These are phyloP conservation scores for Apodemus agrarius DNA, from an alignment of 2,797 vertebrate genomes.

Conservation along the genomic window DNA sequence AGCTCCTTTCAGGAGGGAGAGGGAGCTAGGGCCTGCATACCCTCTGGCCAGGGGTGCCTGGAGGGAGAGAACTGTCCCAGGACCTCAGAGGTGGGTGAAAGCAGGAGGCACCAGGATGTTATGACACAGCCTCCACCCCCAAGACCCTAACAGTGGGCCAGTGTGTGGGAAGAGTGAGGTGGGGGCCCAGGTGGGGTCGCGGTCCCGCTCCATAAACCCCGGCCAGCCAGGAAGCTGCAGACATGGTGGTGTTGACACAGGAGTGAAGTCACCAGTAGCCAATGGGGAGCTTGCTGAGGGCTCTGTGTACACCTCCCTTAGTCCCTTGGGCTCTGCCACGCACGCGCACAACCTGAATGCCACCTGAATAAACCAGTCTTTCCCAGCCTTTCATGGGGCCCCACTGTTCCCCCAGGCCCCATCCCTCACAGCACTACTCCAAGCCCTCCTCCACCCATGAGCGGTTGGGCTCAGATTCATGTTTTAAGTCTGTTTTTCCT, in stretches of 20 bases:
- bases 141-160: slow-evolving; percentile 72
- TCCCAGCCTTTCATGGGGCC: background rate
- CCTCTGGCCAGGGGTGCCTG: background rate
- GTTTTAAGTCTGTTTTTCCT: background rate
- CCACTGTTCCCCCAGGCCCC: background rate
- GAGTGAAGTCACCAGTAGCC: slow-evolving; percentile 61
- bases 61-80: background rate
- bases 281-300: background rate
- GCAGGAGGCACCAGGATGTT: background rate
- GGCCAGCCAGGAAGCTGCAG: slow-evolving; percentile 12
- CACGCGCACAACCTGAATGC: background rate
- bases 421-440: background rate
- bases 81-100: background rate
- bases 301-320: background rate
- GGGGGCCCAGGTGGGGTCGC: background rate
- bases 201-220: slow-evolving; percentile 70
- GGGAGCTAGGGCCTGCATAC: background rate
- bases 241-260: slow-evolving; percentile 59
- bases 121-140: background rate
- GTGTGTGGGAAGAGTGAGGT: slow-evolving; percentile 43
- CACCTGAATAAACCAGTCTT: slow-evolving; percentile 65
- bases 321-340: background rate
- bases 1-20: background rate
- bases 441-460: no score
- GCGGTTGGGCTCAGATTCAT: fast-evolving